A percentile compares a stretch with the other conserved stretches of the same genome.
These are phyloP conservation scores for Zosterops pallidus DNA, from an alignment of 2,113 vertebrate species.

Conservation along the genomic window DNA sequence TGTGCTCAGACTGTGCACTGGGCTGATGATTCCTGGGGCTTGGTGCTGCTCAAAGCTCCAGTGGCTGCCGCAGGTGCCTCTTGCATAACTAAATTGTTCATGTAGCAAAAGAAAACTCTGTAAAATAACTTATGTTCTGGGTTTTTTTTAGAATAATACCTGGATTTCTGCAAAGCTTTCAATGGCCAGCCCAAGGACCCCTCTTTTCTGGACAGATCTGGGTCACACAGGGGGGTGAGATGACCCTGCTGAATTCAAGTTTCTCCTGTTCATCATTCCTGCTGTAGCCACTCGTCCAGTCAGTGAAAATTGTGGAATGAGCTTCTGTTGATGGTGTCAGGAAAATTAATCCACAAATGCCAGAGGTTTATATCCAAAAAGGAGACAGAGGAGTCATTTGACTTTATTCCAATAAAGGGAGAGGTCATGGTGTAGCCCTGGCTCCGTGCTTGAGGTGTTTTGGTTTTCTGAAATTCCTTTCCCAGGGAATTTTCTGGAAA, in stretches of 20 bases:
- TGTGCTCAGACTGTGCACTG: not conserved
- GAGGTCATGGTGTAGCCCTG: no score
- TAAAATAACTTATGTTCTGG: not conserved
- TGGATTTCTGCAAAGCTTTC: not conserved
- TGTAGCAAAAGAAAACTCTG: not conserved
- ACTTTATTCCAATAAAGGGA: no score
- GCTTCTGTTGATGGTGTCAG: not conserved
- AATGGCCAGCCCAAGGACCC: no score
- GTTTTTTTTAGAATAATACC: no score
- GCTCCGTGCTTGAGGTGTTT: no score
- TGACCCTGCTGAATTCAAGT: not conserved
- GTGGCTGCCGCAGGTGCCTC: not conserved
- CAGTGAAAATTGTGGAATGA: not conserved
- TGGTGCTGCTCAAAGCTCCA: not conserved
- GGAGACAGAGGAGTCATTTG: no score
- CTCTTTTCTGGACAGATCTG: not conserved
- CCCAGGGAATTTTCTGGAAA: no score
- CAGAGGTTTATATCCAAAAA: no score
- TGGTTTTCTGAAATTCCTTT: no score
- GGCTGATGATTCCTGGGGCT: not conserved
- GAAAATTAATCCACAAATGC: no score
- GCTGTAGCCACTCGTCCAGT: accelerated
- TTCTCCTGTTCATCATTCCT: not conserved
- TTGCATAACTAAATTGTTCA: not conserved
- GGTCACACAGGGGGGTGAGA: accelerated